phyloP scores from a whole-genome alignment of 2,113 vertebrate species.

The Muntiacus muntjak region DNA sequence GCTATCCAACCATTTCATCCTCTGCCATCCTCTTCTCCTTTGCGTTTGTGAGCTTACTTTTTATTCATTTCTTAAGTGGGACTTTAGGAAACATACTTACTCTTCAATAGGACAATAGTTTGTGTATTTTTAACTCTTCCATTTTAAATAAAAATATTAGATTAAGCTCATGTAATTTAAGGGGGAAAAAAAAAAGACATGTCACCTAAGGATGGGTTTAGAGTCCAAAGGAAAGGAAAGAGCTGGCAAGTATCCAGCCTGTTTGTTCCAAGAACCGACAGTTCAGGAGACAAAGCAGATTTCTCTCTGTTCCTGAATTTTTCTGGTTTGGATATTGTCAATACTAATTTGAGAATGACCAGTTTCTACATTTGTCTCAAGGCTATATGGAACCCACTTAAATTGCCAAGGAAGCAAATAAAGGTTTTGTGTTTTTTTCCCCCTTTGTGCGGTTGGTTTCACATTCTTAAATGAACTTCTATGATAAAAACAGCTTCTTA shows the following conservation, averaged over 20 bases:
- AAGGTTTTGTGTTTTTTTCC: neutral
- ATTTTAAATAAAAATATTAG: constrained; percentile 20
- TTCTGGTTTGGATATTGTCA: neutral
- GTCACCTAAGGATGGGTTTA: neutral
- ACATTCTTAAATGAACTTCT: constrained; percentile 3
- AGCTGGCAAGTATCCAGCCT: neutral
- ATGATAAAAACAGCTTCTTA: constrained; percentile 7
- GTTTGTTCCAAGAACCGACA: neutral
- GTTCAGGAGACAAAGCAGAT: neutral
- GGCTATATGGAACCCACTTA: neutral
- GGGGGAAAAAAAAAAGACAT: fast-evolving
- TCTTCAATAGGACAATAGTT: neutral
- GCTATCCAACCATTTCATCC: neutral
- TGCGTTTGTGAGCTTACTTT: neutral
- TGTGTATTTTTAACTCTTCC: neutral
- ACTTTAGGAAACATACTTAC: neutral
- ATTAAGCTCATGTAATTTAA: neutral
- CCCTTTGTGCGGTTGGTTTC: neutral
- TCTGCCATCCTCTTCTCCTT: neutral
- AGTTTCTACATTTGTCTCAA: constrained; percentile 2
- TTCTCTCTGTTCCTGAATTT: neutral
- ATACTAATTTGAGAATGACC: neutral
- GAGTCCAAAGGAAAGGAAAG: constrained; percentile 1
- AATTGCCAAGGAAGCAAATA: neutral
- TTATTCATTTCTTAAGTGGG: neutral